phyloP scores from a whole-genome alignment of 1,140 invertebrate species.

The Idris sp. region DNA sequence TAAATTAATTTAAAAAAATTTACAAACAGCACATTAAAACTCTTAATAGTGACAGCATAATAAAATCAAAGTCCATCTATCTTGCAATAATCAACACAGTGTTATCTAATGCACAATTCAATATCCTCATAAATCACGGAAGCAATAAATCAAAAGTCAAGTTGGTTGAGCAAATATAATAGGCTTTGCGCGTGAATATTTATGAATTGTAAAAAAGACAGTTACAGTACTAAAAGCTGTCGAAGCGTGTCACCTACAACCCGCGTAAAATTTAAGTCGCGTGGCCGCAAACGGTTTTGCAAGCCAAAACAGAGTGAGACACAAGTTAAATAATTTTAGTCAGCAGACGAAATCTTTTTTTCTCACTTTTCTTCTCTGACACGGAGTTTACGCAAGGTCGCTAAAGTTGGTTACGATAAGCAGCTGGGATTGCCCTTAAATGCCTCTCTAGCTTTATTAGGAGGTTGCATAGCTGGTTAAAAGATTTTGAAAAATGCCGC shows the following conservation, averaged over 20 bases:
- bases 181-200: constrained; percentile 59
- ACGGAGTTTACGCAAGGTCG: constrained; percentile 57
- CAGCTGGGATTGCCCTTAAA: constrained; percentile 57
- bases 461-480: constrained; percentile 15
- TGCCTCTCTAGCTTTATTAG: constrained; percentile 52
- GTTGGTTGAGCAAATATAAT: constrained; percentile 55
- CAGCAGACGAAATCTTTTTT: constrained; percentile 39
- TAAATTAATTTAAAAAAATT: too few relatives aligned
- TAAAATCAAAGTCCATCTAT: constrained; percentile 42
- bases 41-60: constrained; percentile 24
- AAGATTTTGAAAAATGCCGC: constrained; percentile 26
- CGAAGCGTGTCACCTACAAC: constrained; percentile 61
- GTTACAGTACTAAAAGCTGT: constrained; percentile 62
- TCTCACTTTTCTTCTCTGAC: constrained; percentile 2
- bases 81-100: constrained; percentile 48
- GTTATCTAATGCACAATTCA: constrained; percentile 46
- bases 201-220: constrained; percentile 63
- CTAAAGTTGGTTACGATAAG: constrained; percentile 62
- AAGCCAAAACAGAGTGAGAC: constrained; percentile 57
- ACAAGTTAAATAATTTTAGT: constrained; percentile 65
- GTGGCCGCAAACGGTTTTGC: constrained; percentile 58
- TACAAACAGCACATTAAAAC: too few relatives aligned
- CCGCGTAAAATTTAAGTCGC: constrained; percentile 59
- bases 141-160: constrained; percentile 52
- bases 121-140: constrained; percentile 50